Base-by-base conservation (phyloP, 1,140 invertebrate genomes). In the Macrocentrus cingulum region DNA sequence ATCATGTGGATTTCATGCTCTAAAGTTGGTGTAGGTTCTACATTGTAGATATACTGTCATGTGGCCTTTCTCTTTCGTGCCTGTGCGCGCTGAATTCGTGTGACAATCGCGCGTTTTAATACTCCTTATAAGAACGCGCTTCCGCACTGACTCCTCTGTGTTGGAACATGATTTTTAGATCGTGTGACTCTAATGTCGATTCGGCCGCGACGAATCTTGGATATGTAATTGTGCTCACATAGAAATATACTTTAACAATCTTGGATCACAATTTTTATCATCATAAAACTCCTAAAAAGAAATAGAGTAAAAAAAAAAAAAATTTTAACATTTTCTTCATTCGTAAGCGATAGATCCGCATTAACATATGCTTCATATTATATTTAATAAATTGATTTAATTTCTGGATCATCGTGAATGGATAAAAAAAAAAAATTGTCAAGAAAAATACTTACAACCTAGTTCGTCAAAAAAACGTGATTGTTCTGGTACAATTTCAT, bases 391-490 rank as follows among this genome's bases (percentile, higher is more conserved):
- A 49, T 46, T 55, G 37, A 44, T 32, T 15, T 9, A 49, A 49
- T 41, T 20, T 56, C 19, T 37, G 37, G 42, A 48, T 15, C 32
- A 11, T 44, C 11, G 15, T 11, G 7, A 22, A 49, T 4, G 34
- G 55, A 20, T 46, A 45, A 6, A 39, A 44, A 32, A 46, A 50
- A 37, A 20, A 37, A 46, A 54, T 22, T 9, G 9, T 39, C 41
- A n/a, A n/a, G 7, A 42, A 41, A 20, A 45, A 23, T 70, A 83
- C 83, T 84, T 72, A 84, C 83, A 60, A 69, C 82, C 83, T 53
- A 84, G 72, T 63, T 83, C 81, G 56, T 83, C 83, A 66, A 84
- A 83, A 60, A 84, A 84, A 63, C 82, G 76, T 56, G 71, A 73
- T 58, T 82, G 72, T 7, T 54, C 70, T 55, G 13, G 59, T 59